A percentile compares a stretch with the other conserved stretches of the same genome.
Evolutionary conservation across 2,888 invertebrate species (phyloP).

Genomic region (Scaptomyza caliginosa): DNA sequence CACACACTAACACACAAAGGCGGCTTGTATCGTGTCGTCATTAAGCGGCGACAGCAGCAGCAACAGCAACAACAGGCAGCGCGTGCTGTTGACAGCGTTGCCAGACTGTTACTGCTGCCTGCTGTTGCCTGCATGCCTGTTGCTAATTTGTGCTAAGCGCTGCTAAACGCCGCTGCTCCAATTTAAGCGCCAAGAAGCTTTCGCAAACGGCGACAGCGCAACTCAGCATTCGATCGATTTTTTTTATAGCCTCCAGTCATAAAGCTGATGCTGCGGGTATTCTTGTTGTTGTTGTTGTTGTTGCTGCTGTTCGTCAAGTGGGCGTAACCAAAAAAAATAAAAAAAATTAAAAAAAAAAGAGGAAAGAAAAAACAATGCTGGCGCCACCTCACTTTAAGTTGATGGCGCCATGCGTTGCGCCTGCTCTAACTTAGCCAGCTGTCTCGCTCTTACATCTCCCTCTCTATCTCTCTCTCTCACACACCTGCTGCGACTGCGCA

Average conservation of each 20-base stretch:
- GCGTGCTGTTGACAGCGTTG: conserved; percentile 66
- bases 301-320: conserved; percentile 60
- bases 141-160: conserved; percentile 76
- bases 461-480: neutral
- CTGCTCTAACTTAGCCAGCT: conserved; percentile 52
- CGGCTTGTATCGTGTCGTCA: conserved; percentile 63
- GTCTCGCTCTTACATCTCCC: conserved; percentile 26
- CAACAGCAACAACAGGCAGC: conserved; percentile 23
- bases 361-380: conserved; percentile 65
- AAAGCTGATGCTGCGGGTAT: conserved; percentile 34
- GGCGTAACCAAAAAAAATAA: conserved; percentile 78
- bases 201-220: conserved; percentile 51
- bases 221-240: conserved; percentile 54
- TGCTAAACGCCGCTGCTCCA: conserved; percentile 75
- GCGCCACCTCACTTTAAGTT: conserved; percentile 81
- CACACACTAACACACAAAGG: conserved; percentile 17
- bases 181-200: conserved; percentile 71
- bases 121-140: conserved; percentile 30
- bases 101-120: conserved; percentile 37
- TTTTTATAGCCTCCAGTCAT: conserved; percentile 36
- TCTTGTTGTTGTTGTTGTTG: conserved; percentile 19
- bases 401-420: conserved; percentile 71
- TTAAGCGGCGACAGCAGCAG: conserved; percentile 40
- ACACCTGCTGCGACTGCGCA: conserved; percentile 58
- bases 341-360: conserved; percentile 24